These are phyloP conservation scores for Drosophila tani DNA, from an alignment of 1,140 invertebrate species.

Conservation along the genomic window DNA sequence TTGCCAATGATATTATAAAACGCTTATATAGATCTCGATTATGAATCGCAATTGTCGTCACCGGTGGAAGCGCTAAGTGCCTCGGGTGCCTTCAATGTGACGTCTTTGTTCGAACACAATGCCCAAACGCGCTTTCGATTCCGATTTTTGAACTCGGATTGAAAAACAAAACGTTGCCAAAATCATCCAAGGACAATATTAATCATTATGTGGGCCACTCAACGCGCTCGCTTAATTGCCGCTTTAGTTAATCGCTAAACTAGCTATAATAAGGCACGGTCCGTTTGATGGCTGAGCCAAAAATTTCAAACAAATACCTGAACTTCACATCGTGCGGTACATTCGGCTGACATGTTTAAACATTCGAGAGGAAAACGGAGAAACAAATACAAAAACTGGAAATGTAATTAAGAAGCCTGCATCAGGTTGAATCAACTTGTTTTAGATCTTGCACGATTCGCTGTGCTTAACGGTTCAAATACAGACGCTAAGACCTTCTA, in stretches of 20 bases:
- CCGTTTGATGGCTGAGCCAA: conserved; percentile 32
- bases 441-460: conserved; percentile 30
- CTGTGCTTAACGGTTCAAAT: conserved; percentile 35
- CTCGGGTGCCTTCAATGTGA: conserved; percentile 17
- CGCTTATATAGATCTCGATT: conserved; percentile 19
- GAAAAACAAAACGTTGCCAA: conserved; percentile 35
- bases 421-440: conserved; percentile 45
- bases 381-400: conserved; percentile 42
- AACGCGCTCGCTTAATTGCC: conserved; percentile 24
- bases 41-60: conserved; percentile 33
- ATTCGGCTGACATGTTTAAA: conserved; percentile 27
- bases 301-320: conserved; percentile 34
- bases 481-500: conserved; percentile 38
- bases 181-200: conserved; percentile 33
- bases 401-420: conserved; percentile 48
- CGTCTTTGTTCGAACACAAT: conserved; percentile 30
- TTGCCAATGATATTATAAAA: conserved; percentile 20
- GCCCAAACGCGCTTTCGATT: conserved; percentile 9
- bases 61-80: conserved; percentile 32
- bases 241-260: conserved; percentile 31
- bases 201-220: conserved; percentile 38
- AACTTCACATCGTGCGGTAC: background rate
- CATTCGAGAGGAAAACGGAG: conserved; percentile 30
- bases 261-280: conserved; percentile 30
- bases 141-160: conserved; percentile 24